Base-by-base conservation (phyloP, 2,113 vertebrate species). In the Narcine bancroftii region DNA sequence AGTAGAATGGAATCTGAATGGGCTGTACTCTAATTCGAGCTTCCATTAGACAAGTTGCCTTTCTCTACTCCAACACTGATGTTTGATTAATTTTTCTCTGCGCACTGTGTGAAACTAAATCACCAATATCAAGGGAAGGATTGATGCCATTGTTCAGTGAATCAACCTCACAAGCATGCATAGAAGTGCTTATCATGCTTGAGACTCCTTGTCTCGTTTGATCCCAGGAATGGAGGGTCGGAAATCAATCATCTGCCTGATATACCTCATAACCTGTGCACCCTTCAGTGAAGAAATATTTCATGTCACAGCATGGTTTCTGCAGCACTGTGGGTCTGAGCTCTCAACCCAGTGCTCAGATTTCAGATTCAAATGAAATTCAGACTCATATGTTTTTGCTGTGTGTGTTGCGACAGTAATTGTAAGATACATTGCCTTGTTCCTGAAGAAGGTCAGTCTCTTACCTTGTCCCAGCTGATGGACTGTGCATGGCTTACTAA, bases 331-430 rank as follows among this genome's bases (percentile, higher is more conserved):
- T 53, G 60, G 53, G 19, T 36, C 81, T 60, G 53, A 63, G 81
- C 47, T 87, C 81, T 56, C 33, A 87, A n/a, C 1, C 53, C 53
- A 7, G 6, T 87, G 81, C 6, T 56, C 56, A 36, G 60, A 36
- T 87, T 56, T 63, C 81, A n/a, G 13, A 87, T 63, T 87, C 81
- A 60, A 87, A 87, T 87, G 53, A 60, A 87, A 87, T 87, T 87
- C 33, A 87, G 81, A n/a, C 53, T 29, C 81, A 60, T 87, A 87
- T 63, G 53, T 87, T 85, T 60, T n/a, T 33, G 4, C 13, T 33
- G 50, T 60, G 81, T n/a, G 53, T 36, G 33, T 19, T 42, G 15
- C 5, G 15, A 63, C 56, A 87, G 53, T 56, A 24, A 36, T 63
- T 39, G 81, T 56, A 87, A 87, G 81, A 87, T 10, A 87, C 81